Base-by-base conservation (phyloP, 2,888 invertebrate species). In the Sturmia bella region DNA sequence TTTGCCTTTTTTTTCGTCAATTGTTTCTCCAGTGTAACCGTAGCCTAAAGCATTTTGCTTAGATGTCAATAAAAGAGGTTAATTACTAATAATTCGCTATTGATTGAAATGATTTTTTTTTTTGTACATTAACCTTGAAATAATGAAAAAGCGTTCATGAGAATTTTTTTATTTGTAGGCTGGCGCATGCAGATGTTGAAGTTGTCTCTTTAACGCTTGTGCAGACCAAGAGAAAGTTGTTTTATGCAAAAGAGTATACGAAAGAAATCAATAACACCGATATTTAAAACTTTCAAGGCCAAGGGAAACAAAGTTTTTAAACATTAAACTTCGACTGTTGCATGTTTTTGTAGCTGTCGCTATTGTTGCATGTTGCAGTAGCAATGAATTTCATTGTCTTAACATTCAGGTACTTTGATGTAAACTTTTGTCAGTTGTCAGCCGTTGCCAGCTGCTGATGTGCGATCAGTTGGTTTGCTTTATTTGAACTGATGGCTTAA, bases 151-250 rank as follows among this genome's bases (percentile, higher is more conserved):
- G 9, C 27, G 6, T 27, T 7, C 7, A 32, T 32, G 32, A 9
- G 32, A 7, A 32, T 7, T 32, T 7, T 27, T 27, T 27, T 27
- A 6, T 27, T 27, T 27, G 27, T 27, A 27, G 3, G 3, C 27
- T 27, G 3, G 15, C 41, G 27, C 27, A 19, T 54, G 37, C 32
- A 64, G 4, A 43, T 61, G 37, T 32, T 27, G 41, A 74, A 39
- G 19, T 11, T 52, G 37, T 19, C 2, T 24, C 24, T 43, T 21
- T 57, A 1, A 45, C 45, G 6, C n/a, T 6, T 21, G 21, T 5
- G 19, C 59, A 48, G 39, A 56, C 32, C 32, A 54, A 69, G 76
- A 68, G 63, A 81, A 81, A 81, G 68, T 76, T 76, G 80, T 68
- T 76, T 66, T 61, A 21, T 17, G 45, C 37, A 52, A 50, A 3